Evolutionary conservation across 2,888 invertebrate genomes (phyloP).

Genomic region (Cephonodes hylas): DNA sequence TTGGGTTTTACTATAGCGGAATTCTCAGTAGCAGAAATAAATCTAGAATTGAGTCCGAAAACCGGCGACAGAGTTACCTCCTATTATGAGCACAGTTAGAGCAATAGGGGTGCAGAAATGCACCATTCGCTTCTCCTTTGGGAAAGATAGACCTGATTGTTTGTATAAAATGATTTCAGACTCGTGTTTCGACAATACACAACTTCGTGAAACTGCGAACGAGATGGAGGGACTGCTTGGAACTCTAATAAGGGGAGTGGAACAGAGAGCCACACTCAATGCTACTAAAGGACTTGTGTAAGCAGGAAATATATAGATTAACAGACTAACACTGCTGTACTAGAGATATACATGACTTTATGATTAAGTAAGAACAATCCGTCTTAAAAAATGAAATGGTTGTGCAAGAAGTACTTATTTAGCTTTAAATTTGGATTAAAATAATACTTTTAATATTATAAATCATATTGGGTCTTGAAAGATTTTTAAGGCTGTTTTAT

Average conservation of each 20-base stretch:
- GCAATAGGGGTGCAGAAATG: background rate
- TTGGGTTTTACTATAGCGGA: too few relatives aligned
- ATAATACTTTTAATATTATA: background rate
- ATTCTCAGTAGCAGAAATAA: too few relatives aligned
- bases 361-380: background rate
- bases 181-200: slow-evolving; percentile 83
- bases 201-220: slow-evolving; percentile 84
- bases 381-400: background rate
- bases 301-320: too few relatives aligned
- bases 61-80: too few relatives aligned
- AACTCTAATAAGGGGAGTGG: slow-evolving; percentile 84
- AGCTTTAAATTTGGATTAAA: background rate
- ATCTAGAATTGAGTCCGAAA: too few relatives aligned
- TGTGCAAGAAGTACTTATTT: background rate
- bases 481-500: too few relatives aligned
- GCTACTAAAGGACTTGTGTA: slow-evolving; percentile 45
- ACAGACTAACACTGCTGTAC: too few relatives aligned
- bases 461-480: background rate
- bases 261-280: slow-evolving; percentile 75
- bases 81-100: too few relatives aligned
- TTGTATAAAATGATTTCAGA: slow-evolving; percentile 44
- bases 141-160: too few relatives aligned
- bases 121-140: too few relatives aligned
- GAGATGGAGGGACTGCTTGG: slow-evolving; percentile 87
- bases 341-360: background rate